Evolutionary conservation across 2,888 invertebrate genomes (phyloP), one percentile per base, ranked within the genome.

Genomic region (Euspilapteryx auroguttella): DNA sequence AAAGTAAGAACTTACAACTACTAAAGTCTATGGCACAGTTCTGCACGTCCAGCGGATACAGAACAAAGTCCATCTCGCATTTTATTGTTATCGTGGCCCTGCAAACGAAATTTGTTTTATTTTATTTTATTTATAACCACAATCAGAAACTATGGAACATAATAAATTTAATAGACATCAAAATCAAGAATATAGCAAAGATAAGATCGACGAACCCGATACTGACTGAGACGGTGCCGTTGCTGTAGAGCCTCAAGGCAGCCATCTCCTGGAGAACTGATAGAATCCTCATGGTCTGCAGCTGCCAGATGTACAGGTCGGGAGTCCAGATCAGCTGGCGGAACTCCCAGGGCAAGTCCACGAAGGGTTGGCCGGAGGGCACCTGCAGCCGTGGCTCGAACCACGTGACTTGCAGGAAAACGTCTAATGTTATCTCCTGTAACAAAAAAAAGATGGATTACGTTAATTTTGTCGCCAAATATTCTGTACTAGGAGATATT

Each of bases 1-100:
- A n/a, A n/a, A n/a, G n/a, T n/a, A n/a, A n/a, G n/a, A n/a, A 79
- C 81, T 79, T 62, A 82, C 82, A 82, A 49, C 81, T 82, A 52
- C 81, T 80, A 46, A 82, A 82, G 51, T 82, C 82, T 42, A 82
- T 80, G 31, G 76, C 76, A 52, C 82, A 82, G 42, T 78, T 80
- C 49, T 82, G 82, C 23, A 82, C 80, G 45, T 82, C 82, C 40
- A 82, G 49, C 11, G 82, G 82, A 44, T 82, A 82, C 34, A 82
- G 57, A 30, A 79, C 80, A 50, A 82, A 82, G 49, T 82, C 79
- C 82, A 82, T 82, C 53, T 81, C 79, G 50, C 82, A 82, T 54
- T 82, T 81, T 38, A 82, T 80, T 38, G 81, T 80, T 38, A 82
- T 80, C 33, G 81, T 81, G 17, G 82, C 82, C 39, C 82, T 81